Evolutionary conservation across 1,140 invertebrate genomes (phyloP).

Genomic region (Aphis craccivora): DNA sequence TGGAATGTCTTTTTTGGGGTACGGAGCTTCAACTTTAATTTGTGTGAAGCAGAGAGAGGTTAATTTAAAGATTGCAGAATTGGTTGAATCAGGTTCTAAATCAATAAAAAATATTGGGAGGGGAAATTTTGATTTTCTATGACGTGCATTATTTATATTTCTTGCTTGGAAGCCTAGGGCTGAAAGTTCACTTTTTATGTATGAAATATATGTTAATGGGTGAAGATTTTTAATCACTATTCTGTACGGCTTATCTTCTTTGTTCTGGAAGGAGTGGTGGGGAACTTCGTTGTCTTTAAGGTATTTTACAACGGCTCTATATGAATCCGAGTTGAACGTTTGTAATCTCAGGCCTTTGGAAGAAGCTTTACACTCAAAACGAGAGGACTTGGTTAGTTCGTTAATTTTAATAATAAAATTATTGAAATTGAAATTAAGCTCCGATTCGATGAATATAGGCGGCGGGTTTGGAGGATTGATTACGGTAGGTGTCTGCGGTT

Average conservation of each 20-base stretch:
- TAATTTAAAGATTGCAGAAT: conserved; percentile 12
- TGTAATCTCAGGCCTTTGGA: conserved; percentile 38
- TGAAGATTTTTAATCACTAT: conserved; percentile 21
- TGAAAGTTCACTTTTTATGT: conserved; percentile 10
- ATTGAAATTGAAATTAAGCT: conserved; percentile 34
- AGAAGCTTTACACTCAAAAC: conserved; percentile 40
- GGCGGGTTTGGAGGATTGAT: not conserved
- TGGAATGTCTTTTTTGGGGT: conserved; percentile 61
- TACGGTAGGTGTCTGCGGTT: not conserved
- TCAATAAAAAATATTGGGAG: conserved; percentile 45
- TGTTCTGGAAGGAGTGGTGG: conserved; percentile 12
- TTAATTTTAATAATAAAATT: conserved; percentile 32
- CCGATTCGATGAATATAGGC: conserved; percentile 29
- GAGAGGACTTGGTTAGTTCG: conserved; percentile 28
- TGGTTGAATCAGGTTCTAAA: not conserved
- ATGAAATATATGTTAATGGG: not conserved
- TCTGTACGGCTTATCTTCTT: conserved; percentile 43
- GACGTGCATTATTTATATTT: conserved; percentile 2
- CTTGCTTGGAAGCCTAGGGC: not conserved
- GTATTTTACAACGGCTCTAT: conserved; percentile 39
- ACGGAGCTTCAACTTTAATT: conserved; percentile 62
- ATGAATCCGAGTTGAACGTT: conserved; percentile 26
- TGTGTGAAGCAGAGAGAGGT: conserved; percentile 49
- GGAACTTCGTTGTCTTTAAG: conserved; percentile 16
- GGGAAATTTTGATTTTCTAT: not conserved